phyloP scores from a whole-genome alignment of 2,888 invertebrate genomes.

The Cacoxenus indagator region DNA sequence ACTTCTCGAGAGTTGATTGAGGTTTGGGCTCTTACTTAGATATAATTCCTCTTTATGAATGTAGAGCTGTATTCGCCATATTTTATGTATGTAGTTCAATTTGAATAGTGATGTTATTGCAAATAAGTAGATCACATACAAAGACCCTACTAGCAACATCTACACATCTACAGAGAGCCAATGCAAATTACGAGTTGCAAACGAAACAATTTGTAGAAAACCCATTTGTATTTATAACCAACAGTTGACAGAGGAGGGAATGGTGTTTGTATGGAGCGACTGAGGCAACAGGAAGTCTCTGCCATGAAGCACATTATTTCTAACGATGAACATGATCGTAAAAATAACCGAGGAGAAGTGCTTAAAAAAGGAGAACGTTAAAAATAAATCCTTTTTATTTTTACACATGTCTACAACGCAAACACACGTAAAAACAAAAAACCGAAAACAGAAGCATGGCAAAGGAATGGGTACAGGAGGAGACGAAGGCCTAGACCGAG shows the following conservation, averaged over 20 bases:
- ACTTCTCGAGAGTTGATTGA: too few species aligned
- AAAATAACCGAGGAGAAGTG: slow-evolving; percentile 56
- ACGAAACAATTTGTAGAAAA: too few species aligned
- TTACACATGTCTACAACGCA: slow-evolving; percentile 10
- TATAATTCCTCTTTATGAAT: too few species aligned
- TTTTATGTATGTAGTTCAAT: too few species aligned
- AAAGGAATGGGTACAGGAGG: background rate
- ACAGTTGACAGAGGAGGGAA: background rate
- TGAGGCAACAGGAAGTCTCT: background rate
- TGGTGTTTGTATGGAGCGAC: background rate
- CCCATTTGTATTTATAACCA: background rate
- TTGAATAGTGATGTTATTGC: too few species aligned
- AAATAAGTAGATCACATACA: too few species aligned
- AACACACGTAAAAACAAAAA: background rate
- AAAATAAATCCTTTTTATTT: slow-evolving; percentile 1
- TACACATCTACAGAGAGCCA: too few species aligned
- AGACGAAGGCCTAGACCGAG: background rate
- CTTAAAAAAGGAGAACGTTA: background rate
- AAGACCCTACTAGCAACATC: too few species aligned
- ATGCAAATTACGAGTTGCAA: too few species aligned
- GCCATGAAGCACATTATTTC: slow-evolving; percentile 45
- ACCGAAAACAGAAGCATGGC: background rate
- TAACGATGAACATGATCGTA: slow-evolving; percentile 62
- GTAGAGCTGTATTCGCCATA: too few species aligned
- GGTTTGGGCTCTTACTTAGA: too few species aligned